A percentile compares a stretch with the other conserved stretches of the same genome.
phyloP scores from a whole-genome alignment of 2,888 invertebrate species.

The Eilema depressum region DNA sequence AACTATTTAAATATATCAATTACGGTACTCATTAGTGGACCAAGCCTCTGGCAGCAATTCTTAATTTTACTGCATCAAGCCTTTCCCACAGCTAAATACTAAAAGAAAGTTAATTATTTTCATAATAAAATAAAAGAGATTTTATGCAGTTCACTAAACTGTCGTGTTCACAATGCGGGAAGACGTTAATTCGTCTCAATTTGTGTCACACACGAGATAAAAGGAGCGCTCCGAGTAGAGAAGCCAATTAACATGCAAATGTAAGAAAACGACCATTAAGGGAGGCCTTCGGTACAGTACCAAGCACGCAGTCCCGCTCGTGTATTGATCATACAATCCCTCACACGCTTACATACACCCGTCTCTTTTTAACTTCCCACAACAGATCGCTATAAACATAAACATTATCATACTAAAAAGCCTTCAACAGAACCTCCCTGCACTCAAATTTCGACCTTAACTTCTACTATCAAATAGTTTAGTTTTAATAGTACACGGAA shows the following conservation, averaged over 20 bases:
- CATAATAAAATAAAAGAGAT: slow-evolving; percentile 10
- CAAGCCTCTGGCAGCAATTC: not conserved
- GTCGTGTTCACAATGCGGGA: slow-evolving; percentile 49
- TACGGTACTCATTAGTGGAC: no score
- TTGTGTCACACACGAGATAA: slow-evolving; percentile 76
- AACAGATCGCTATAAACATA: slow-evolving; percentile 86
- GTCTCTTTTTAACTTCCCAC: slow-evolving; percentile 85
- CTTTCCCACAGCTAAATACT: not conserved
- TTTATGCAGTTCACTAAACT: slow-evolving; percentile 41
- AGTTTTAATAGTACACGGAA: slow-evolving; percentile 16
- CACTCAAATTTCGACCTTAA: slow-evolving; percentile 49
- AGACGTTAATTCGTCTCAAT: slow-evolving; percentile 73
- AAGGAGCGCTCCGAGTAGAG: slow-evolving; percentile 71
- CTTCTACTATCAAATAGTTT: not conserved
- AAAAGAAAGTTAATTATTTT: not conserved
- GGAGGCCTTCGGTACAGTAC: slow-evolving; percentile 63
- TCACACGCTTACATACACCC: slow-evolving; percentile 84
- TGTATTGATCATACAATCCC: slow-evolving; percentile 84
- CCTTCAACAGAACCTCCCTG: slow-evolving; percentile 45
- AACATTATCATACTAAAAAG: slow-evolving; percentile 71
- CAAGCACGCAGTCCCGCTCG: slow-evolving; percentile 63
- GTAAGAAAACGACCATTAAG: slow-evolving; percentile 86
- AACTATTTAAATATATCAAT: no score
- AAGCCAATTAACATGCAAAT: slow-evolving; percentile 86
- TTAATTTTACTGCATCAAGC: not conserved